These are phyloP conservation scores for Triplophysa siluroides DNA, from an alignment of 2,113 vertebrate genomes.

Conservation along the genomic window DNA sequence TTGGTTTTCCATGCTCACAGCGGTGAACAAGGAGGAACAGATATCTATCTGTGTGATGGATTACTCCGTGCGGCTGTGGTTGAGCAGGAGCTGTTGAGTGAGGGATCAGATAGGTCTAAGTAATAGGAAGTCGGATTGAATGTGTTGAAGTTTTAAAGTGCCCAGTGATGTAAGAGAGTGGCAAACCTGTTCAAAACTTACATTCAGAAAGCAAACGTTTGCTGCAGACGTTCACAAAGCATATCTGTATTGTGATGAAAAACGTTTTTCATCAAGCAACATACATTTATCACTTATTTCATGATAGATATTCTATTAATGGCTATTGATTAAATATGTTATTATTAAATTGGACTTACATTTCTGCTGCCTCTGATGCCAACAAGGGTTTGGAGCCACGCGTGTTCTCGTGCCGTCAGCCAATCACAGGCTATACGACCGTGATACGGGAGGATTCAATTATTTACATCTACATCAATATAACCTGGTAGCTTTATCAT, in stretches of 20 bases:
- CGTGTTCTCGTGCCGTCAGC: too few species aligned
- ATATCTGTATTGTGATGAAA: too few species aligned
- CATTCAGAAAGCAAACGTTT: too few species aligned
- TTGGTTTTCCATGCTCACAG: slow-evolving; percentile 8
- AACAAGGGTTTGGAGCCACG: too few species aligned
- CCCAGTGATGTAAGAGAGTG: not conserved
- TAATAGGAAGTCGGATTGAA: slow-evolving; percentile 30
- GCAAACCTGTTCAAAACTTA: not conserved
- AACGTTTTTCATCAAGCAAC: too few species aligned
- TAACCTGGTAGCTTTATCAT: slow-evolving; percentile 2
- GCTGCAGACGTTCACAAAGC: too few species aligned
- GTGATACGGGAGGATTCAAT: not conserved
- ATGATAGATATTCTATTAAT: too few species aligned
- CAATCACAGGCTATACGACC: not conserved
- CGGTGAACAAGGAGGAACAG: slow-evolving; percentile 42
- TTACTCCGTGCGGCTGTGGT: slow-evolving; percentile 58
- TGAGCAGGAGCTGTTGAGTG: slow-evolving; percentile 44
- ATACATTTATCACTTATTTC: too few species aligned
- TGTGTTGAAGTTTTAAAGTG: slow-evolving; percentile 25
- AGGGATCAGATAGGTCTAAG: slow-evolving; percentile 49
- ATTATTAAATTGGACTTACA: too few species aligned
- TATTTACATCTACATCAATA: slow-evolving; percentile 22
- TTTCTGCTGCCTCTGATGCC: too few species aligned
- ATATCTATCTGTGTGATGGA: slow-evolving; percentile 76
- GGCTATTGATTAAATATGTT: too few species aligned